phyloP scores from a whole-genome alignment of 2,888 invertebrate species.

The Conus canariensis region DNA sequence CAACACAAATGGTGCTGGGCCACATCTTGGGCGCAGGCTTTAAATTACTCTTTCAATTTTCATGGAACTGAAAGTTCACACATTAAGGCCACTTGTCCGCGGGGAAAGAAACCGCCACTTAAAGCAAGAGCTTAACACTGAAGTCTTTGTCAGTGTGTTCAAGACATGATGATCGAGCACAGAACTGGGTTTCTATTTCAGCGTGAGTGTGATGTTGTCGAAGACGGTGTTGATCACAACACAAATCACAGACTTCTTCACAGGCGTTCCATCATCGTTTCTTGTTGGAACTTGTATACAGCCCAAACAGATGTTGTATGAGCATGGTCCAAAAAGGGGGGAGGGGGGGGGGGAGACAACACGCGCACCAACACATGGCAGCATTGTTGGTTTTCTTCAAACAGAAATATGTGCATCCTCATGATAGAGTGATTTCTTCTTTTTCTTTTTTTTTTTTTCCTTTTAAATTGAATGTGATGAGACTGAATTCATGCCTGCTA shows the following conservation, averaged over 20 bases:
- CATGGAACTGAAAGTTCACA: no score
- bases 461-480: not conserved
- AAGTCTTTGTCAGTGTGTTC: not conserved
- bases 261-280: not conserved
- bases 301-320: not conserved
- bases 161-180: no score
- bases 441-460: not conserved
- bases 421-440: no score
- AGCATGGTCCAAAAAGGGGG: no score
- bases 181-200: no score
- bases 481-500: not conserved
- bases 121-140: no score
- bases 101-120: no score
- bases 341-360: not conserved
- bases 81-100: no score
- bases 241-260: constrained; percentile 8
- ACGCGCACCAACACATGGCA: constrained; percentile 16
- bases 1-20: no score
- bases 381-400: constrained; percentile 26
- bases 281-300: not conserved
- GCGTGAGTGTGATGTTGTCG: not conserved
- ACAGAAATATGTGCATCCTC: not conserved
- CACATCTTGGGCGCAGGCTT: no score
- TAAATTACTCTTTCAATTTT: no score
- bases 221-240: not conserved